Conservation (phyloP, 2,797 vertebrate genomes). For the Trematomus bernacchii region DNA sequence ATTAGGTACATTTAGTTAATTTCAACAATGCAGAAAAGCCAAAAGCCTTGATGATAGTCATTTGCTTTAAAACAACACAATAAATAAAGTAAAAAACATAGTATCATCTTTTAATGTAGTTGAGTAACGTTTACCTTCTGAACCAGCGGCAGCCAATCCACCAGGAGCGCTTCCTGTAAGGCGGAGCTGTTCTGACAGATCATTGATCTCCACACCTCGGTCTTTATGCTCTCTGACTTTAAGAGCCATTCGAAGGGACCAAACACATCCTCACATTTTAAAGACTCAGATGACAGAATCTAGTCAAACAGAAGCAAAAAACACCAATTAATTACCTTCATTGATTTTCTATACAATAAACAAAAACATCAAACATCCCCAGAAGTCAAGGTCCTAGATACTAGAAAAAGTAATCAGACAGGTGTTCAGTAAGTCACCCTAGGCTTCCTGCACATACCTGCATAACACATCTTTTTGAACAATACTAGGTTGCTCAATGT, state of each 20-base stretch:
- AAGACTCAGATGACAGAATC: constrained; percentile 33
- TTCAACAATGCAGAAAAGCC: neutral
- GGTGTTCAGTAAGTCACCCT: neutral
- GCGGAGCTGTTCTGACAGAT: constrained; percentile 71
- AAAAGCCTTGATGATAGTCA: neutral
- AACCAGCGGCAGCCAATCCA: constrained; percentile 62
- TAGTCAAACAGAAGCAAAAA: constrained; percentile 37
- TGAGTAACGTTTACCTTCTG: constrained; percentile 64
- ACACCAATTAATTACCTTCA: neutral
- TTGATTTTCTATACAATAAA: neutral
- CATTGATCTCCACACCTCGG: constrained; percentile 61
- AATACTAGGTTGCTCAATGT: neutral
- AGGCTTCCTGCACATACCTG: neutral
- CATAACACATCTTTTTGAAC: neutral
- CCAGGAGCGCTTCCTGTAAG: constrained; percentile 49
- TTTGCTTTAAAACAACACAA: neutral
- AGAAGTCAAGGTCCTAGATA: neutral
- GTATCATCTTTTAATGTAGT: neutral
- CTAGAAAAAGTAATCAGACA: neutral
- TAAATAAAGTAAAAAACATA: neutral
- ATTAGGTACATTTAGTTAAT: neutral
- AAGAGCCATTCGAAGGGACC: constrained; percentile 77
- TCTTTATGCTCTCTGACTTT: constrained; percentile 54
- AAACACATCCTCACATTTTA: constrained; percentile 68
- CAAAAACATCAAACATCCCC: neutral